Evolutionary conservation across 1,140 invertebrate species (phyloP).

Genomic region (Drosophila paulistorum): DNA sequence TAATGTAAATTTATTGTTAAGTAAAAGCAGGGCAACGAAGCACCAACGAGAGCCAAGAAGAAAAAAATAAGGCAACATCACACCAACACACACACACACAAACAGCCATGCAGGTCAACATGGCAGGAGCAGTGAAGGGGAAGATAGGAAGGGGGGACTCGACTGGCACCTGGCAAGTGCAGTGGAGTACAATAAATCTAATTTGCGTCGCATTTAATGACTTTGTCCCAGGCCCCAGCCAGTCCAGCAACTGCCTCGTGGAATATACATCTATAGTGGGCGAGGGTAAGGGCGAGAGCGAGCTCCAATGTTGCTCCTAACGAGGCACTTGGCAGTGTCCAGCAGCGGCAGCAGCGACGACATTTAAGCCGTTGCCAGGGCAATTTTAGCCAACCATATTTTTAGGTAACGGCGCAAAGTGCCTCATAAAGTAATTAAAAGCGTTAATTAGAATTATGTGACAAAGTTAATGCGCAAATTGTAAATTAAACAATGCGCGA

Average conservation of each 20-base stretch:
- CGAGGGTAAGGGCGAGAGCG: slow-evolving; percentile 27
- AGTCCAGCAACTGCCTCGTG: slow-evolving; percentile 38
- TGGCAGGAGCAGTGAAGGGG: slow-evolving; percentile 12
- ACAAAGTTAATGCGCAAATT: slow-evolving; percentile 80
- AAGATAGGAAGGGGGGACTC: neutral
- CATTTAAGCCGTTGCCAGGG: slow-evolving; percentile 73
- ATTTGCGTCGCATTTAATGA: slow-evolving; percentile 83
- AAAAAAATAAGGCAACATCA: neutral
- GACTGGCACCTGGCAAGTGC: slow-evolving; percentile 67
- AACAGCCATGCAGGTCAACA: slow-evolving; percentile 48
- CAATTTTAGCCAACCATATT: slow-evolving; percentile 76
- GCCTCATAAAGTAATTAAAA: slow-evolving; percentile 81
- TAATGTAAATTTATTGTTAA: slow-evolving; percentile 83
- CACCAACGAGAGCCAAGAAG: neutral
- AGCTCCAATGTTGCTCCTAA: slow-evolving; percentile 52
- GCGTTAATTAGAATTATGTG: slow-evolving; percentile 80
- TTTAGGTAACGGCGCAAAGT: slow-evolving; percentile 76
- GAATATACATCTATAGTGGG: slow-evolving; percentile 40
- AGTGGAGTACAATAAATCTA: slow-evolving; percentile 81
- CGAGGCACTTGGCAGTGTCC: slow-evolving; percentile 63
- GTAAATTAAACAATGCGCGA: slow-evolving; percentile 77
- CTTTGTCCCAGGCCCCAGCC: slow-evolving; percentile 68
- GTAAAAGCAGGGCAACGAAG: slow-evolving; percentile 38
- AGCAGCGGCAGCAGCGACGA: slow-evolving; percentile 38
- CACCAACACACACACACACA: neutral